A percentile compares a stretch with the other conserved stretches of the same genome.
phyloP scores from a whole-genome alignment of 1,140 invertebrate genomes.

The Micrasema minimum region DNA sequence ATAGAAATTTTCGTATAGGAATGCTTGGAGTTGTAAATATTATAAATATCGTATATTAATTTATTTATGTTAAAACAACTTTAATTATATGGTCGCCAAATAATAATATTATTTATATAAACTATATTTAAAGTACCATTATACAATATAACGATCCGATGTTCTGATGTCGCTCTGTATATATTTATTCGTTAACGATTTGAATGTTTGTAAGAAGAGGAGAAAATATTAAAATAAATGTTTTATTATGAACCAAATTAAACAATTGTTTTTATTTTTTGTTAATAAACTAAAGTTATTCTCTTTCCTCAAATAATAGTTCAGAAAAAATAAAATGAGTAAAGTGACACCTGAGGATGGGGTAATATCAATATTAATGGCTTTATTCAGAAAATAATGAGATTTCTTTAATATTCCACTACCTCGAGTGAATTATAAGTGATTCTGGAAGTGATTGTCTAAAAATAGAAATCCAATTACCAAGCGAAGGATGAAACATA shows the following conservation, averaged over 20 bases:
- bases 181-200: conserved; percentile 53
- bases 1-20: conserved; percentile 54
- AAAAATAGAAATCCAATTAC: no score
- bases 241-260: conserved; percentile 54
- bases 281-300: no score
- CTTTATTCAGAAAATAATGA: no score
- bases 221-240: conserved; percentile 53
- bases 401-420: no score
- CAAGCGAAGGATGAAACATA: no score
- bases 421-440: no score
- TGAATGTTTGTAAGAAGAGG: conserved; percentile 52
- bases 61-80: conserved; percentile 53
- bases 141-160: conserved; percentile 48
- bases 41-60: conserved; percentile 51
- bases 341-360: no score
- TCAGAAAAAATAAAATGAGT: no score
- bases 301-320: no score
- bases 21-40: conserved; percentile 53
- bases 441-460: no score
- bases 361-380: no score
- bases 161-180: conserved; percentile 52
- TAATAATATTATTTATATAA: conserved; percentile 54
- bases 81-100: conserved; percentile 53
- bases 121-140: conserved; percentile 51
- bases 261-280: no score